Base-by-base conservation (phyloP, 2,888 invertebrate species). In the Ecdyonurus torrentis region DNA sequence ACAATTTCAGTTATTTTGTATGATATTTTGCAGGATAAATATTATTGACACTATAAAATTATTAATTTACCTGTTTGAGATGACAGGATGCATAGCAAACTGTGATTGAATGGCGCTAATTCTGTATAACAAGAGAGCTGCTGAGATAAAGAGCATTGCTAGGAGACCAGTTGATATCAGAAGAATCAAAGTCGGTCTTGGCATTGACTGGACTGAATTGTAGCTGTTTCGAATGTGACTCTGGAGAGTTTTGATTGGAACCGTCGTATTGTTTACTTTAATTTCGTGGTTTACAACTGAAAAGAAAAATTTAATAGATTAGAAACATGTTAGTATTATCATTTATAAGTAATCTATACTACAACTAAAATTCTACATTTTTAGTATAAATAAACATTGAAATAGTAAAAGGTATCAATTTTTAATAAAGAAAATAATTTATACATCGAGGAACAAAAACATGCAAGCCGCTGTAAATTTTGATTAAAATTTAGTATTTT, bases 61-160 rank as follows among this genome's bases (percentile, higher is more conserved):
- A 23, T 55, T 0, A 19, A 25, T 59, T 59, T 59, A 71, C 72
- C 69, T 70, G 76, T 77, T 74, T 71, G 71, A 73, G 75, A 69
- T 63, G 53, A 65, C 50, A 18, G 67, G 65, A 60, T 65, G 65
- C 52, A 62, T 66, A 10, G 60, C 23, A 61, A 72, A 69, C 64
- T 69, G 69, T 58, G 69, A 67, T 65, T 77, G 76, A 15, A 77
- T 70, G 68, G 75, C 74, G 65, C 80, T 76, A 68, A 83, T 80
- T 68, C 82, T 75, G 71, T 81, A 81, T 5, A 82, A 75, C 60
- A 83, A 74, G 58, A 81, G 74, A 60, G 79, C 77, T 22, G 83
- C 82, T 23, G 82, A 82, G 61, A 81, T 69, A 71, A 82, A 78
- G 64, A 83, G 73, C 65, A 82, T 73, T 61, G 81, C 72, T 64